Base-by-base conservation (phyloP, 2,888 invertebrate species). In the Unio delphinus region DNA sequence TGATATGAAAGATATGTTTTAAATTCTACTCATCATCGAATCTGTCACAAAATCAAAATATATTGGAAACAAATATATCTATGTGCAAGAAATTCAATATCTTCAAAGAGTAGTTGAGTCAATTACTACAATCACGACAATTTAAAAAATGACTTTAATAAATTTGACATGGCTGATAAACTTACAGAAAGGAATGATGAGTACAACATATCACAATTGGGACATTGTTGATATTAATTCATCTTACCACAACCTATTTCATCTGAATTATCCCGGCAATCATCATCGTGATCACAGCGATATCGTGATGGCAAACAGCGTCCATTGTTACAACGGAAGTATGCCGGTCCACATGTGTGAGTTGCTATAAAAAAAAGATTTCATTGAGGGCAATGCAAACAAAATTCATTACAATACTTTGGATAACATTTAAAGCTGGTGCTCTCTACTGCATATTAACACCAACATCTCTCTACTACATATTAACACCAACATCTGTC, bases 281-380 rank as follows among this genome's bases (percentile, higher is more conserved):
- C 89, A 60, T 86, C 76, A 72, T 88, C 87, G 74, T 83, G 81
- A 77, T 90, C 89, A 79, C 90, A 90, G 11, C 84, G 69, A 75
- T 85, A 89, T 15, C 70, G 67, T 0, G 76, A 72, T 28, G 85
- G 86, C n/a, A 90, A 85, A 75, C 90, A 90, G 18, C 83, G 75
- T 0, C 89, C 89, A 78, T 87, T 89, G 55, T 76, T 74, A 74
- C 90, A 90, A 20, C 85, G 82, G 75, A 88, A 90, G 65, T 84
- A 82, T 5, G 83, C 80, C 0, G 81, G 81, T 18, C 81, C 80
- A 80, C 90, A 90, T 0, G 83, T 84, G 63, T 85, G 84, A 2
- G 78, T 73, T 17, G 87, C 89, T 88, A 78, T 45, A 72, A 75
- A 55, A 26, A 11, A 59, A 66, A 64, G 23, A 61, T 26, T 26